Evolutionary conservation across 2,113 vertebrate genomes (phyloP), one percentile per base, ranked within the genome.

Genomic region (Taurulus bubalis): DNA sequence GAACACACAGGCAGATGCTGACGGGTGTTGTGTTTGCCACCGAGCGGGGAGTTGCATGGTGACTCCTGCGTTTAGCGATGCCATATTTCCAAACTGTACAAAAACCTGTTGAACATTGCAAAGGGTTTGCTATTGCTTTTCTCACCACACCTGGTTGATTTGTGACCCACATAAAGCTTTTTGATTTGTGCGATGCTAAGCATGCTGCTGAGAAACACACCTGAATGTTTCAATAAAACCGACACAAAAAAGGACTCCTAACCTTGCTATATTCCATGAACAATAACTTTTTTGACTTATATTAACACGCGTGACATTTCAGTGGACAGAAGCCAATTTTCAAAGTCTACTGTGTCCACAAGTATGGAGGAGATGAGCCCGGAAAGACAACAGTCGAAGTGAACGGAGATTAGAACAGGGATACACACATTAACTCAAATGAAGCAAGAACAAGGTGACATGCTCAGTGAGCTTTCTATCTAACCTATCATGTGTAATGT

Each of bases 1-100:
- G 70, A 45, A 69, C 14, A 15, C 64, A 60, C 15, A 69, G 55
- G n/a, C 66, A 70, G 56, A 63, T 8, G 55, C 56, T 40, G 66
- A 34, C 55, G 2, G 22, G 40, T 58, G n/a, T 32, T 77, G 14
- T 47, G 64, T 49, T 51, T 30, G n/a, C 55, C 40, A 11, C 38
- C 60, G 30, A 22, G 65, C n/a, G 1, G 64, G 40, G 51, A 76
- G 2, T 68, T 45, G n/a, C n/a, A n/a, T n/a, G n/a, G n/a, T n/a
- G n/a, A n/a, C n/a, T n/a, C n/a, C n/a, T n/a, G n/a, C n/a, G 9
- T 59, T 45, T 56, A 38, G 53, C 0, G 22, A 6, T n/a, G n/a
- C 26, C 28, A 47, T 9, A 30, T n/a, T n/a, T 38, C 53, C 30
- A 24, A 6, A 15, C 36, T 1, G 3, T 15, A 6, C n/a, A 40